Evolutionary conservation across 2,797 vertebrate species (phyloP).

Genomic region (Coregonus sp.): DNA sequence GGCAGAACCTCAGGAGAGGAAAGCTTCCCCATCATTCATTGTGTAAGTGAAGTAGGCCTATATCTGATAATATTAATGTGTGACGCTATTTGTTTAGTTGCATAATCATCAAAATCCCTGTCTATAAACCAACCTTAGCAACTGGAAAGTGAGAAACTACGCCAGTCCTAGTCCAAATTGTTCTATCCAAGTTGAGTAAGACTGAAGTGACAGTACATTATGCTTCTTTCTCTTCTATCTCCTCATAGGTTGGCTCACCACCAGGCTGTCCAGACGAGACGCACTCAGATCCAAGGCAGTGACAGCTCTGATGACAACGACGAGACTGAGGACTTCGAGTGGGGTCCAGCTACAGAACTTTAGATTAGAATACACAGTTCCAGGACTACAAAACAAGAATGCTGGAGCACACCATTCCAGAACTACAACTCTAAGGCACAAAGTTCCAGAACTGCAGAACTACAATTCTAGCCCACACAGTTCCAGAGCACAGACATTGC

Average conservation of each 20-base stretch:
- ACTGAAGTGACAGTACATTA: neutral
- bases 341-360: conserved; percentile 94
- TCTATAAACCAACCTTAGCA: neutral
- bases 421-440: neutral
- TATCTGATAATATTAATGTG: neutral
- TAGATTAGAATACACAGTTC: conserved; percentile 66
- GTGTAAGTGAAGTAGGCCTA: conserved; percentile 66
- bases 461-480: too few relatives aligned
- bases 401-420: neutral
- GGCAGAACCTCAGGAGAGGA: conserved; percentile 60
- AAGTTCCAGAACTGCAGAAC: neutral
- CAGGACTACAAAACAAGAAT: neutral
- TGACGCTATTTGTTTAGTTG: neutral
- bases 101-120: neutral
- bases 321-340: conserved; percentile 80
- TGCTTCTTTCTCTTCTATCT: neutral
- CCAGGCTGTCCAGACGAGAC: conserved; percentile 82
- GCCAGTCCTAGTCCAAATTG: neutral
- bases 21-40: conserved; percentile 59
- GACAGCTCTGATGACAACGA: conserved; percentile 80
- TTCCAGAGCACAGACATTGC: neutral
- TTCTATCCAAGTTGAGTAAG: neutral
- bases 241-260: conserved; percentile 81
- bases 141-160: neutral
- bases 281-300: conserved; percentile 82